Conservation (phyloP, 2,888 invertebrate species). For the Leucania comma region DNA sequence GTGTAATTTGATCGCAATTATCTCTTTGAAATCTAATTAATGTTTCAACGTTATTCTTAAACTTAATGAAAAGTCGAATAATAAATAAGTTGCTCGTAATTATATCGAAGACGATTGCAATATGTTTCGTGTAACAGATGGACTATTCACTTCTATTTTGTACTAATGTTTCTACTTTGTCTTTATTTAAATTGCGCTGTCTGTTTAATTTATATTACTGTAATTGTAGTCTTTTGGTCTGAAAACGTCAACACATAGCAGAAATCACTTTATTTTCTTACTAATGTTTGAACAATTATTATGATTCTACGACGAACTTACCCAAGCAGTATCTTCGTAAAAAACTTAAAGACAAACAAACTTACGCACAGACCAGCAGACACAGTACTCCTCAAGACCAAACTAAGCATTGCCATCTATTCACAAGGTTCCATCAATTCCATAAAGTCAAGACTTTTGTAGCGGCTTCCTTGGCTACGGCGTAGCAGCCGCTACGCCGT, state of each 20-base stretch:
- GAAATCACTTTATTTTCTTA: no score
- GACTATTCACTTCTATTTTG: constrained; percentile 26
- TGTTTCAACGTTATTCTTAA: constrained; percentile 22
- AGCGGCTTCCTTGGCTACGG: constrained; percentile 38
- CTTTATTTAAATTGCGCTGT: background rate
- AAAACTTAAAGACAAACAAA: background rate
- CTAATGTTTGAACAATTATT: background rate
- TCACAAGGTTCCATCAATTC: constrained; percentile 38
- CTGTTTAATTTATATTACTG: constrained; percentile 25
- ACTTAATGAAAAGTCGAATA: constrained; percentile 44
- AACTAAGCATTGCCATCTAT: constrained; percentile 29
- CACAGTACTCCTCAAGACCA: constrained; percentile 1
- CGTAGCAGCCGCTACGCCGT: constrained; percentile 19
- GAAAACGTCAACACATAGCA: background rate
- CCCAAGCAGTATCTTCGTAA: background rate
- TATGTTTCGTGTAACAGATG: constrained; percentile 45
- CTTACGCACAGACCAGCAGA: background rate
- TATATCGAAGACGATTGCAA: constrained; percentile 39
- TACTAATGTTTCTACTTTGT: constrained; percentile 5
- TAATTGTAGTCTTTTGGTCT: background rate
- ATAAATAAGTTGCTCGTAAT: constrained; percentile 39
- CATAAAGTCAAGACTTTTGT: constrained; percentile 31
- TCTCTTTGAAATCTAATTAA: constrained; percentile 39
- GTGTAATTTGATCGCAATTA: constrained; percentile 23
- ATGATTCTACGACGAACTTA: background rate